A percentile compares a stretch with the other conserved stretches of the same genome.
Conservation (phyloP, 2,888 invertebrate genomes). For the Elmis aenea region DNA sequence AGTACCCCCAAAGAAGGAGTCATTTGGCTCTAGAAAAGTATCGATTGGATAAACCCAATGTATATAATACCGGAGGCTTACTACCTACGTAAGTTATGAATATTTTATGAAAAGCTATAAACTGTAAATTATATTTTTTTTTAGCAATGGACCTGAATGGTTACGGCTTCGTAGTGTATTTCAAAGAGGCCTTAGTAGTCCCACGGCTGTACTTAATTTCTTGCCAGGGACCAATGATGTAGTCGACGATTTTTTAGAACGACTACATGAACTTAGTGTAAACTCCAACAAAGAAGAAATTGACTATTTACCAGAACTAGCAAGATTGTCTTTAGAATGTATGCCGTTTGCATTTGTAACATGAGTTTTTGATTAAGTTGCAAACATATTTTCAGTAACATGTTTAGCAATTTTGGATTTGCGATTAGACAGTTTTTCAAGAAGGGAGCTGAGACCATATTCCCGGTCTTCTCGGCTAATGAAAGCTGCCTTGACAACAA, state of each 20-base stretch:
- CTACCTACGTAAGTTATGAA: constrained; percentile 69
- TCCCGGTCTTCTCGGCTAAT: constrained; percentile 68
- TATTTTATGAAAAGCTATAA: not conserved
- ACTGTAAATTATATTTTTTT: constrained; percentile 25
- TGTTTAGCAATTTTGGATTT: constrained; percentile 68
- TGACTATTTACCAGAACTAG: constrained; percentile 67
- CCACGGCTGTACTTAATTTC: constrained; percentile 63
- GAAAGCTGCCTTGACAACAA: constrained; percentile 66
- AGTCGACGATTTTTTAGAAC: constrained; percentile 60
- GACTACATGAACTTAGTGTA: constrained; percentile 42
- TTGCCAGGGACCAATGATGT: constrained; percentile 60
- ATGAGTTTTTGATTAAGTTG: too few relatives aligned
- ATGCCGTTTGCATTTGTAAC: constrained; percentile 39
- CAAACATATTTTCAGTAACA: constrained; percentile 57
- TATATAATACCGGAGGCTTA: constrained; percentile 78
- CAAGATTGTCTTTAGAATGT: constrained; percentile 76
- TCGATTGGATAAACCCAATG: constrained; percentile 62
- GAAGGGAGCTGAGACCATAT: constrained; percentile 51
- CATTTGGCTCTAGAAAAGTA: constrained; percentile 78
- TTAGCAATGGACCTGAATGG: constrained; percentile 81
- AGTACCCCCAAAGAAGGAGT: constrained; percentile 71
- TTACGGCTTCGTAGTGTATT: constrained; percentile 70
- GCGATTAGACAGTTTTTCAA: constrained; percentile 62
- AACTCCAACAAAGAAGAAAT: constrained; percentile 35
- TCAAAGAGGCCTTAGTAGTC: constrained; percentile 74